phyloP scores from a whole-genome alignment of 2,888 invertebrate species.

The Monopis laevigella region DNA sequence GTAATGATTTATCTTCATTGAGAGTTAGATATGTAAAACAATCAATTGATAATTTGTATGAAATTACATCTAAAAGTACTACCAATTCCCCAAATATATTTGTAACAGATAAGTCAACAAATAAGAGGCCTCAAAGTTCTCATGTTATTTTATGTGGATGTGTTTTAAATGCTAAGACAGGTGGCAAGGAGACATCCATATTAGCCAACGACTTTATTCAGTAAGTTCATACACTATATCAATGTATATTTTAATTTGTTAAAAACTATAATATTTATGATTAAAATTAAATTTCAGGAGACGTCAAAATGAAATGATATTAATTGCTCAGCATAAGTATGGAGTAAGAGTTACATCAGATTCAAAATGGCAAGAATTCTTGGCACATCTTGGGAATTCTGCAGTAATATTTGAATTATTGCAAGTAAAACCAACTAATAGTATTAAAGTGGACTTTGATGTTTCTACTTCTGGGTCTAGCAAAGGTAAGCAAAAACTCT shows the following conservation, averaged over 20 bases:
- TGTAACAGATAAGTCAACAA: slow-evolving; percentile 45
- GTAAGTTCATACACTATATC: slow-evolving; percentile 29
- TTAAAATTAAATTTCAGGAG: slow-evolving; percentile 42
- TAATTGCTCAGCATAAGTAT: slow-evolving; percentile 76
- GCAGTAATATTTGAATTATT: slow-evolving; percentile 74
- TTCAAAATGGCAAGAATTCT: slow-evolving; percentile 60
- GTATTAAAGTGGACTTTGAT: slow-evolving; percentile 62
- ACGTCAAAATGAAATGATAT: slow-evolving; percentile 69
- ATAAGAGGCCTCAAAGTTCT: slow-evolving; percentile 23
- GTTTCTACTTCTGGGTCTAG: slow-evolving; percentile 51
- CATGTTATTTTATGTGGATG: slow-evolving; percentile 62
- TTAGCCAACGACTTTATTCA: slow-evolving; percentile 60
- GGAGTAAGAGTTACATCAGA: slow-evolving; percentile 62
- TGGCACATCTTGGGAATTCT: slow-evolving; percentile 71
- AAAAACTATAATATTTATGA: not conserved
- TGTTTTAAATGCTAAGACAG: slow-evolving; percentile 66
- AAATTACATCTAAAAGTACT: slow-evolving; percentile 18
- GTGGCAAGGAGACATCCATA: slow-evolving; percentile 56
- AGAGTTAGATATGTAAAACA: slow-evolving; percentile 35
- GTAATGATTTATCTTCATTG: slow-evolving; percentile 34
- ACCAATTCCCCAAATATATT: no score
- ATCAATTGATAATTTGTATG: slow-evolving; percentile 33
- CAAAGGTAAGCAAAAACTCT: slow-evolving; percentile 48
- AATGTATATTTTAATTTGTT: not conserved
- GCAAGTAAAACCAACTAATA: slow-evolving; percentile 71